Percentiles rank a stretch among this genome's conserved stretches.
These are phyloP conservation scores for Chloropsis hardwickii DNA, from an alignment of 2,113 vertebrate genomes.

Conservation along the genomic window DNA sequence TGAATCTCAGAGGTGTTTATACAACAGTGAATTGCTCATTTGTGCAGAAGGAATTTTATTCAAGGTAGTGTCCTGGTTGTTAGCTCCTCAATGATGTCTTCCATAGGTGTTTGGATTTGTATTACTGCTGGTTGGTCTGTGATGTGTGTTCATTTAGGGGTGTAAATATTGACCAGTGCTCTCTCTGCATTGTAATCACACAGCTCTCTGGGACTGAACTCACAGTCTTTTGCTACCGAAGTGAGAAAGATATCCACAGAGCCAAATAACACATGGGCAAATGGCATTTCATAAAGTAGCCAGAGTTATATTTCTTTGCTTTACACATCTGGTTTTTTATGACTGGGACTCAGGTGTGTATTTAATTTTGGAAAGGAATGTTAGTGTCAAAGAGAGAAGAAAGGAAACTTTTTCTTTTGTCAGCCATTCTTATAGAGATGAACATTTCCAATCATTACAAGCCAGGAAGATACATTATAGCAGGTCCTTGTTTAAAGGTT, in stretches of 20 bases:
- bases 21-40: neutral
- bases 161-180: neutral
- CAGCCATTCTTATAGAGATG: neutral
- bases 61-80: neutral
- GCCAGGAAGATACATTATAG: neutral
- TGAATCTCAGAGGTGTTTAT: slow-evolving; percentile 27
- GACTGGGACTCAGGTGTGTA: neutral
- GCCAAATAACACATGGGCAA: neutral
- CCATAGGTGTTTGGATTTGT: slow-evolving; percentile 14
- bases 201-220: neutral
- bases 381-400: neutral
- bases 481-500: neutral
- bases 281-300: neutral
- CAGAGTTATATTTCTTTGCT: neutral
- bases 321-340: neutral
- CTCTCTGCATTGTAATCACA: slow-evolving; percentile 9
- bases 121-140: neutral
- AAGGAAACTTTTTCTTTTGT: neutral
- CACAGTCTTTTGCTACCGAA: neutral
- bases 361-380: neutral
- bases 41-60: slow-evolving; percentile 1
- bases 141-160: slow-evolving; percentile 28
- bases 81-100: slow-evolving; percentile 17
- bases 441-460: neutral
- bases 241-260: neutral